Base-by-base conservation (phyloP, 2,797 vertebrate species). In the Nyctalus aviator region DNA sequence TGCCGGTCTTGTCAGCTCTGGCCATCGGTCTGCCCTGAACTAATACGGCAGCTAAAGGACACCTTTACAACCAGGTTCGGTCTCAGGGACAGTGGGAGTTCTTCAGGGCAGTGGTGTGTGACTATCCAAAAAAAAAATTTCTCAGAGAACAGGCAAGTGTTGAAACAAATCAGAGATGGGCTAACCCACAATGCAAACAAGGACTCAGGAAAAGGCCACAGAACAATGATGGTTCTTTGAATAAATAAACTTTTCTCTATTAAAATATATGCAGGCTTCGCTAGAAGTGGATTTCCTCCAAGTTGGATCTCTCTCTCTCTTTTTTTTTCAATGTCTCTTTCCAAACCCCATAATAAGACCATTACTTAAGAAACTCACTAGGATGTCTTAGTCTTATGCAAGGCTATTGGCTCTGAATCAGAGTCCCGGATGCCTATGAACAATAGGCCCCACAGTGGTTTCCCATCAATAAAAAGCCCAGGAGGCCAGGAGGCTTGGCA, bases 1-100 rank as follows among this genome's bases (percentile, higher is more conserved):
- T 20, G 53, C 18, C 5, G 0, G 9, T 2, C 10, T 25, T 18
- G 5, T 50, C n/a, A 0, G 20, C 9, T 15, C 1, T 0, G n/a
- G 62, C 8, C 4, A 6, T 64, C 41, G 15, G 15, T 5, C 9
- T 44, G 35, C 12, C 23, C 83, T 53, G 85, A 55, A 27, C 20
- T 59, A 12, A 25, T 6, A 6, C 0, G 21, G 76, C 44, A n/a
- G 55, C 81, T 41, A 27, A 14, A 57, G 62, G 27, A 69, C 17
- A 55, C 12, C 27, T 82, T 77, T 21, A 8, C 15, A 11, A 59
- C 0, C 0, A 3, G 6, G 46, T 14, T n/a, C 3, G 2, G 10
- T 46, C 78, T 88, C 46, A 23, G 35, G 8, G 50, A 84, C 41
- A 41, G 14, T 20, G 64, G 50, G 27, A 55, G 27, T 32, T 87